Conservation (phyloP, 2,113 vertebrate species). For the Mesembrinibis cayennensis region DNA sequence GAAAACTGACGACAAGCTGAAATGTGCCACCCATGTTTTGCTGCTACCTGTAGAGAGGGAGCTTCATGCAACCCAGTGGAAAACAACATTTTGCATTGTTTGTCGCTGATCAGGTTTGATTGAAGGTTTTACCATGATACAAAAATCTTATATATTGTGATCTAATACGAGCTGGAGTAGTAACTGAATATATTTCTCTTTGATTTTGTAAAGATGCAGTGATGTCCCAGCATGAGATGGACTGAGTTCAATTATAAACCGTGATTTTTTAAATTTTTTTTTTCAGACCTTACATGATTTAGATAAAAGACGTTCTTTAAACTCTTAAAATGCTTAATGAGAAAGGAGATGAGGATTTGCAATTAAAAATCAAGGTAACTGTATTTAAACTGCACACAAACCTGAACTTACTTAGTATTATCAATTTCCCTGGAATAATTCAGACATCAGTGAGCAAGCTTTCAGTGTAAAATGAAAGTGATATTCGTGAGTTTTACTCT, state of each 20-base stretch:
- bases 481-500: neutral
- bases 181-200: neutral
- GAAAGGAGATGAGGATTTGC: neutral
- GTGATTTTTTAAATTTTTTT: neutral
- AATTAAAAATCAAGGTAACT: neutral
- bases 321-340: neutral
- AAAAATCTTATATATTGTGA: neutral
- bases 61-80: neutral
- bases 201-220: neutral
- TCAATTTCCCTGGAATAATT: neutral
- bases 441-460: neutral
- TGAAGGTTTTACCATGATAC: neutral
- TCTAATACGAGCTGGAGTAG: neutral
- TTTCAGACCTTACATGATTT: neutral
- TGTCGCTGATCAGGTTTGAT: neutral
- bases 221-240: neutral
- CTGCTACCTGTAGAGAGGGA: neutral
- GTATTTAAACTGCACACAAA: neutral
- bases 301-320: neutral
- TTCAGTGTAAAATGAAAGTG: neutral
- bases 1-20: neutral
- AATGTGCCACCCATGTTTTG: neutral
- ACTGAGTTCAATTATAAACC: neutral
- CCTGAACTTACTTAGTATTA: neutral
- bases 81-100: neutral